phyloP scores from a whole-genome alignment of 2,888 invertebrate species.

The Spicauda simplicius region DNA sequence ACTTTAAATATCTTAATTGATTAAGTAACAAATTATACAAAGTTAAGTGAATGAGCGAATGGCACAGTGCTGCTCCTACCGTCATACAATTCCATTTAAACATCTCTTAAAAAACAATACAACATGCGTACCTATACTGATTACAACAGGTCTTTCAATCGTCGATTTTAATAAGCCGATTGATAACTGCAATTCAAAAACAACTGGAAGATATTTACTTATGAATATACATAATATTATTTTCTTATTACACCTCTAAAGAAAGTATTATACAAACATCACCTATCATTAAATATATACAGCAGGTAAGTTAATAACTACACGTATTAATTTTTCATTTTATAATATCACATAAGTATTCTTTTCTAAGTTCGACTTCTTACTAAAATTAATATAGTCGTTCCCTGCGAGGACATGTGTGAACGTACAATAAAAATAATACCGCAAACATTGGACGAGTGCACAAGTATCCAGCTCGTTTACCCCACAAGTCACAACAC shows the following conservation, averaged over 20 bases:
- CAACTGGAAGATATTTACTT: slow-evolving; percentile 39
- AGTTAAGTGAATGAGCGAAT: slow-evolving; percentile 26
- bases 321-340: slow-evolving; percentile 58
- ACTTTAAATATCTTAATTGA: background rate
- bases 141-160: slow-evolving; percentile 2
- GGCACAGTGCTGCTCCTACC: slow-evolving; percentile 23
- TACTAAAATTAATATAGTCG: slow-evolving; percentile 58
- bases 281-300: slow-evolving; percentile 65
- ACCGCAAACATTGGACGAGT: slow-evolving; percentile 60
- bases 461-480: slow-evolving; percentile 41
- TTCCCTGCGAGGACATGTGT: slow-evolving; percentile 72
- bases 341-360: slow-evolving; percentile 83
- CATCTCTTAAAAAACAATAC: background rate
- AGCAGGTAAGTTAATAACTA: slow-evolving; percentile 66
- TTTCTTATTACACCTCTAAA: slow-evolving; percentile 21
- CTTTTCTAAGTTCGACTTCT: slow-evolving; percentile 65
- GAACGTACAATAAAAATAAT: slow-evolving; percentile 67
- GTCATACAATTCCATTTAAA: slow-evolving; percentile 4
- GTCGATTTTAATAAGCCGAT: background rate
- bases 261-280: slow-evolving; percentile 30
- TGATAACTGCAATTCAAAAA: slow-evolving; percentile 11
- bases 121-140: slow-evolving; percentile 1
- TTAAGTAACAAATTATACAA: slow-evolving; percentile 18
- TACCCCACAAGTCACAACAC: slow-evolving; percentile 67
- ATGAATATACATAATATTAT: slow-evolving; percentile 4